phyloP scores from a whole-genome alignment of 2,113 vertebrate genomes.

The Callorhinus ursinus region DNA sequence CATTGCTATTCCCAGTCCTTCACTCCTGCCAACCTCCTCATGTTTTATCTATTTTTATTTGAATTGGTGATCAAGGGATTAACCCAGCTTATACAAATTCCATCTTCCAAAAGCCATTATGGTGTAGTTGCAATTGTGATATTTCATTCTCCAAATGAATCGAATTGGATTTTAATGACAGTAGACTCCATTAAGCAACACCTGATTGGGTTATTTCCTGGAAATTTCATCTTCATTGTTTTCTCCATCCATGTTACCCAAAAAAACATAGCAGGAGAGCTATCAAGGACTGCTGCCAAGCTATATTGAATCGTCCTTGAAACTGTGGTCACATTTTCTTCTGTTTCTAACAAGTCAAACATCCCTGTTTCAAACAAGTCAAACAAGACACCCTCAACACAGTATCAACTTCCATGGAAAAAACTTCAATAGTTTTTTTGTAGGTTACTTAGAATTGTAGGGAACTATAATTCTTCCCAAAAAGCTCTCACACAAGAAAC shows the following conservation, averaged over 20 bases:
- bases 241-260: constrained; percentile 43
- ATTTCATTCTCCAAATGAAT: constrained; percentile 81
- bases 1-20: constrained; percentile 43
- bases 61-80: constrained; percentile 80
- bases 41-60: constrained; percentile 83
- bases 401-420: neutral
- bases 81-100: constrained; percentile 69
- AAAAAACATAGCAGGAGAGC: constrained; percentile 53
- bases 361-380: neutral
- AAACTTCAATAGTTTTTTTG: neutral
- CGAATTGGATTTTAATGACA: constrained; percentile 73
- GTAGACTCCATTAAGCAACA: constrained; percentile 76
- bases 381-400: neutral
- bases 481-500: constrained; percentile 43
- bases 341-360: constrained; percentile 40
- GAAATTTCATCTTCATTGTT: constrained; percentile 74
- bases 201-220: constrained; percentile 78
- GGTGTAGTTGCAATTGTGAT: constrained; percentile 47
- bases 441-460: neutral
- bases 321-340: constrained; percentile 51
- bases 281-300: constrained; percentile 28
- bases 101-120: constrained; percentile 70
- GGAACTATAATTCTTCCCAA: constrained; percentile 2
- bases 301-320: constrained; percentile 13
- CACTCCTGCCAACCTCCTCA: constrained; percentile 72